A percentile compares a stretch with the other conserved stretches of the same genome.
phyloP scores from a whole-genome alignment of 2,113 vertebrate species.

The Riparia riparia region DNA sequence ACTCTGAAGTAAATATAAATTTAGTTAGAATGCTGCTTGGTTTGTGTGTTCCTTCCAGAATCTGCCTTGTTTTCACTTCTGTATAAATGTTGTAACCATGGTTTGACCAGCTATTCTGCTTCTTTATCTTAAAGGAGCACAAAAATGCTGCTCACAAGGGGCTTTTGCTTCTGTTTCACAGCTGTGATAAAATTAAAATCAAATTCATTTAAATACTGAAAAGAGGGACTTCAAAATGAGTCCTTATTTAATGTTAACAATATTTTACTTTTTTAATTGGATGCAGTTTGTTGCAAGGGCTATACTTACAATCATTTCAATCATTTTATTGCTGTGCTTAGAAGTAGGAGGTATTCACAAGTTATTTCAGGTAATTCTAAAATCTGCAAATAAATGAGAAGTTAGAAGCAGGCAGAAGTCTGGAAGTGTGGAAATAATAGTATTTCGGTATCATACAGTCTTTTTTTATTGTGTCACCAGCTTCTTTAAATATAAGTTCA shows the following conservation, averaged over 20 bases:
- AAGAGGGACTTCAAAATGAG: background rate
- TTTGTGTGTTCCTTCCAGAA: background rate
- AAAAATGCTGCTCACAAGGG: background rate
- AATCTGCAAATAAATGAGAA: background rate
- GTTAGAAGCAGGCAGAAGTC: background rate
- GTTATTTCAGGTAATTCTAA: background rate
- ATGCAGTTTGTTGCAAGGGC: background rate
- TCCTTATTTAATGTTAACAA: background rate
- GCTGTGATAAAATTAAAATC: background rate
- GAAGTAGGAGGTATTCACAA: background rate
- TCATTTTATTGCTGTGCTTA: background rate
- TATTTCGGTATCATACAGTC: background rate
- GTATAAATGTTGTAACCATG: background rate
- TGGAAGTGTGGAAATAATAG: background rate
- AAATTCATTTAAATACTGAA: background rate
- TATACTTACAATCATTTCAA: accelerated
- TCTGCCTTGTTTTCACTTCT: background rate
- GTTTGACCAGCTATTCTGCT: background rate
- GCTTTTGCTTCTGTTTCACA: background rate
- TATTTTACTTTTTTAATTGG: background rate
- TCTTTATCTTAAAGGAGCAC: background rate
- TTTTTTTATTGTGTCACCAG: background rate
- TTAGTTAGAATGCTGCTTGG: background rate
- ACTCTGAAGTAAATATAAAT: background rate
- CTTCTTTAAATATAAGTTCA: background rate